These are phyloP conservation scores for Vanacampus margaritifer DNA, from an alignment of 2,113 vertebrate genomes.

Conservation along the genomic window DNA sequence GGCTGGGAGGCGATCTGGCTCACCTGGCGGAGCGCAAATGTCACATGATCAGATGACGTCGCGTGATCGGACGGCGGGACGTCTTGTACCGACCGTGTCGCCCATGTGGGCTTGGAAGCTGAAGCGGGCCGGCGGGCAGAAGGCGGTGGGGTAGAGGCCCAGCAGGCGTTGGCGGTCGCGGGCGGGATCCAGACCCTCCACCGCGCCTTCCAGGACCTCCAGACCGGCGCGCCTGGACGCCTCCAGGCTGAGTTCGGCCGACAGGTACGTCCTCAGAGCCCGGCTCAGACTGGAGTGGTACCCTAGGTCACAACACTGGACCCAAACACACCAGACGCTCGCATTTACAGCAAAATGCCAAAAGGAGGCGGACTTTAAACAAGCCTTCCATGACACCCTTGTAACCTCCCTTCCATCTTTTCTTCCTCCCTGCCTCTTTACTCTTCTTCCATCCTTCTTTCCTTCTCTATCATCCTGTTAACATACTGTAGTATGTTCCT, in stretches of 20 bases:
- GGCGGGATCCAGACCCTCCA: constrained; percentile 92
- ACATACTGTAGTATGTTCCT: no score
- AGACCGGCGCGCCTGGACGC: constrained; percentile 93
- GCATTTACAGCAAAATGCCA: no score
- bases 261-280: constrained; percentile 92
- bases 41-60: not conserved
- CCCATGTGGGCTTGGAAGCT: constrained; percentile 96
- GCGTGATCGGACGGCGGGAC: not conserved
- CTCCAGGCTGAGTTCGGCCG: constrained; percentile 95
- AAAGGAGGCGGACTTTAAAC: no score
- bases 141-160: constrained; percentile 93
- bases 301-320: constrained; percentile 94
- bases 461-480: no score
- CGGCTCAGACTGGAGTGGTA: constrained; percentile 97
- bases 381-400: no score
- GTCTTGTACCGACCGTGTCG: constrained; percentile 80
- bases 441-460: no score
- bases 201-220: constrained; percentile 96
- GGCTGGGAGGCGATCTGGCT: constrained; percentile 92
- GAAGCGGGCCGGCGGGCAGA: constrained; percentile 93
- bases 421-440: no score
- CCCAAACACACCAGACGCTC: not conserved
- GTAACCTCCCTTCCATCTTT: no score
- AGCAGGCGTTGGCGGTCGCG: constrained; percentile 94
- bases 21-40: constrained; percentile 72